These are phyloP conservation scores for Myripristis jacobus DNA, from an alignment of 2,797 vertebrate species.

Conservation along the genomic window DNA sequence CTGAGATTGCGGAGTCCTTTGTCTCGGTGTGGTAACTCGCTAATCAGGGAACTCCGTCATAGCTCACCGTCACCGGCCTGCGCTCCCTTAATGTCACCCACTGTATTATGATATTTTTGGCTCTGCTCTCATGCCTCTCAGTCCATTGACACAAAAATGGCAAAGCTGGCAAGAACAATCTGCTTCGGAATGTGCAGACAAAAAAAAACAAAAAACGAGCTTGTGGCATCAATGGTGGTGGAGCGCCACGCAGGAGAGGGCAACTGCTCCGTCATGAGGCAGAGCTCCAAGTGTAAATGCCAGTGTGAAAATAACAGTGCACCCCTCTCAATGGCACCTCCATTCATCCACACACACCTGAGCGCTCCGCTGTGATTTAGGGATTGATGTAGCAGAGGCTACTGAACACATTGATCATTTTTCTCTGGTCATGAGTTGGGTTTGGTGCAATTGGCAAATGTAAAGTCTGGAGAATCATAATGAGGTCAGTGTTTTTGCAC, in stretches of 20 bases:
- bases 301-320: conserved; percentile 12
- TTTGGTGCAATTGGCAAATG: conserved; percentile 8
- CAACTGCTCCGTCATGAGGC: conserved; percentile 24
- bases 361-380: conserved; percentile 45
- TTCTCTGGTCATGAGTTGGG: conserved; percentile 46
- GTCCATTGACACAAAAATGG: conserved; percentile 42
- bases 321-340: conserved; percentile 29
- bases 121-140: conserved; percentile 70
- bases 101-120: conserved; percentile 80
- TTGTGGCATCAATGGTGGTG: conserved; percentile 45
- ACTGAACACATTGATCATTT: conserved; percentile 46
- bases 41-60: conserved; percentile 86
- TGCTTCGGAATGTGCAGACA: conserved; percentile 62
- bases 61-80: conserved; percentile 58
- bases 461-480: conserved; percentile 56
- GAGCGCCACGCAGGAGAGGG: conserved; percentile 14
- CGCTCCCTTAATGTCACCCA: conserved; percentile 71
- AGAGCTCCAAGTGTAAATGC: conserved; percentile 27
- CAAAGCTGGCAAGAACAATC: conserved; percentile 60
- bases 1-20: conserved; percentile 84
- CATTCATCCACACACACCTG: conserved; percentile 38
- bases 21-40: conserved; percentile 75
- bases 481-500: conserved; percentile 53
- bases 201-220: conserved; percentile 67
- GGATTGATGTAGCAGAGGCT: conserved; percentile 40